Percentiles rank a stretch among this genome's conserved stretches.
phyloP scores from a whole-genome alignment of 2,888 invertebrate species.

The Xestia c-nigrum region DNA sequence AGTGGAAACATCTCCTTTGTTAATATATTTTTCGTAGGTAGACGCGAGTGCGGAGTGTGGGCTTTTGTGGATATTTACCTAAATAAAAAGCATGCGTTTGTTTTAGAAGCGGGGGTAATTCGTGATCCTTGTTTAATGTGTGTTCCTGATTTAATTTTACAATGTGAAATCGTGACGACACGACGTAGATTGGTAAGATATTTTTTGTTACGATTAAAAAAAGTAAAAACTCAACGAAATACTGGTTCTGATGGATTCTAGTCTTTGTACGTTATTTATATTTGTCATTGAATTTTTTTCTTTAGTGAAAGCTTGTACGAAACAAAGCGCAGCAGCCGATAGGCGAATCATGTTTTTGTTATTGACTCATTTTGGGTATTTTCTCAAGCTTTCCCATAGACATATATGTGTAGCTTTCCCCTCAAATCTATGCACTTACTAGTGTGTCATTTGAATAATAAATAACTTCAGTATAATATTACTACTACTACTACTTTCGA shows the following conservation, averaged over 20 bases:
- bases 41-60: slow-evolving; percentile 46
- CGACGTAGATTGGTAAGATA: slow-evolving; percentile 71
- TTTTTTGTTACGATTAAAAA: slow-evolving; percentile 33
- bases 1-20: slow-evolving; percentile 62
- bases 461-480: neutral
- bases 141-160: slow-evolving; percentile 68
- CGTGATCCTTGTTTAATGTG: slow-evolving; percentile 19
- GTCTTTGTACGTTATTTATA: slow-evolving; percentile 11
- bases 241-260: slow-evolving; percentile 14
- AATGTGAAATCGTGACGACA: slow-evolving; percentile 77
- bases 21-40: slow-evolving; percentile 51
- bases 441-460: neutral
- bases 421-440: neutral
- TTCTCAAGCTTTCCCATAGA: slow-evolving; percentile 8
- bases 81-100: slow-evolving; percentile 45
- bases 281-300: slow-evolving; percentile 39
- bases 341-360: slow-evolving; percentile 48
- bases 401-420: too few species aligned
- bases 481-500: too few species aligned
- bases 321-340: slow-evolving; percentile 25
- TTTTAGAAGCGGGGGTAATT: slow-evolving; percentile 38
- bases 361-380: slow-evolving; percentile 43
- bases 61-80: slow-evolving; percentile 37
- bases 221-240: slow-evolving; percentile 34
- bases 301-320: slow-evolving; percentile 14